These are phyloP conservation scores for Phoebastria nigripes DNA, from an alignment of 2,797 vertebrate species.

Conservation along the genomic window DNA sequence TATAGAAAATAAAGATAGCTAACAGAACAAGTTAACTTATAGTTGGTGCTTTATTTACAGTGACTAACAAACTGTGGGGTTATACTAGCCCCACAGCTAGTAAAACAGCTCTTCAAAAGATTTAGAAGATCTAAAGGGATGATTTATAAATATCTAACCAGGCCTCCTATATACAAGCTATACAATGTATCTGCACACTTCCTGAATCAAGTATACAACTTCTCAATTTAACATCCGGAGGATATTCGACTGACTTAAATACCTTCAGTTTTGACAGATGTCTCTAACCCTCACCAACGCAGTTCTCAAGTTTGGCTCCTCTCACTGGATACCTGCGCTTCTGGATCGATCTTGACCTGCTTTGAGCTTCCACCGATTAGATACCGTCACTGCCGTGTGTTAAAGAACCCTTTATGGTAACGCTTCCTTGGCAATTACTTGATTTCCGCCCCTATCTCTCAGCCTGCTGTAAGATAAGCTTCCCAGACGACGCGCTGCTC, in stretches of 20 bases:
- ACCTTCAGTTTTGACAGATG: neutral
- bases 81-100: neutral
- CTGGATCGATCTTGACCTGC: neutral
- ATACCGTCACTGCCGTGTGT: rapidly evolving
- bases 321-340: neutral
- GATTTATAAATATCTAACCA: neutral
- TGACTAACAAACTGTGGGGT: neutral
- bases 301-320: neutral
- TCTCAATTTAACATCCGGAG: neutral
- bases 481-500: neutral
- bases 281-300: neutral
- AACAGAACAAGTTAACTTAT: neutral
- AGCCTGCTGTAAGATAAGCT: neutral
- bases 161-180: rapidly evolving
- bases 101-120: neutral
- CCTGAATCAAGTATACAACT: too few relatives aligned
- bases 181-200: rapidly evolving
- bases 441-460: neutral
- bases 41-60: neutral
- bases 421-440: neutral
- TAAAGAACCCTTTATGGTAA: neutral
- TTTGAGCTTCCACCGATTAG: neutral
- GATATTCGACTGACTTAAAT: neutral
- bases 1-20: neutral
- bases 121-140: too few relatives aligned